Conservation (phyloP, 2,113 vertebrate species). For the Oriolus oriolus region DNA sequence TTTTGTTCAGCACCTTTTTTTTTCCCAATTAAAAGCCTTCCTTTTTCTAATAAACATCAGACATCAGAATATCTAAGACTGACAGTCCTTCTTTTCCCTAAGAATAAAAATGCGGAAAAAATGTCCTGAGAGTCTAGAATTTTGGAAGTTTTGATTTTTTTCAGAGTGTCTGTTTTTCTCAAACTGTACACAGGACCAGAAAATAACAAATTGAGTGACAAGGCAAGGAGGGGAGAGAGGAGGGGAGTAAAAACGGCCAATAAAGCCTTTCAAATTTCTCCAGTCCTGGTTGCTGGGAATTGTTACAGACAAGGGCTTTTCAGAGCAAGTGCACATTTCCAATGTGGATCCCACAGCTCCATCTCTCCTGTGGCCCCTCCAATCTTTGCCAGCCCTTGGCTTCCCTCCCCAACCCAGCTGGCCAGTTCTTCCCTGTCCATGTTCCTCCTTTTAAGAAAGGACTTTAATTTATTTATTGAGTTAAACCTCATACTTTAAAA, state of each 20-base stretch:
- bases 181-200: neutral
- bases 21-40: neutral
- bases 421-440: neutral
- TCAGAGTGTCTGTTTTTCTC: neutral
- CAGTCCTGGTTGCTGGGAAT: neutral
- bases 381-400: neutral
- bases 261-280: neutral
- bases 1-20: neutral
- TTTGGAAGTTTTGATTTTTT: neutral
- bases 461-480: neutral
- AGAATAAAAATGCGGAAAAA: neutral
- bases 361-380: neutral
- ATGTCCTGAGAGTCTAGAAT: neutral
- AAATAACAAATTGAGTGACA: neutral
- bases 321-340: neutral
- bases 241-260: neutral
- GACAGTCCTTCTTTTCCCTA: neutral
- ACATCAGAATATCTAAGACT: neutral
- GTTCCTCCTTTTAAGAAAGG: neutral
- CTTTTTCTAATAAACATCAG: neutral
- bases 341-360: neutral
- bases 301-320: neutral
- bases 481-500: neutral
- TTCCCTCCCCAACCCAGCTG: neutral
- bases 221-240: neutral